Percentiles rank a stretch among this genome's conserved stretches.
Conservation (phyloP, 2,113 vertebrate genomes). For the Bubo blakistoni region DNA sequence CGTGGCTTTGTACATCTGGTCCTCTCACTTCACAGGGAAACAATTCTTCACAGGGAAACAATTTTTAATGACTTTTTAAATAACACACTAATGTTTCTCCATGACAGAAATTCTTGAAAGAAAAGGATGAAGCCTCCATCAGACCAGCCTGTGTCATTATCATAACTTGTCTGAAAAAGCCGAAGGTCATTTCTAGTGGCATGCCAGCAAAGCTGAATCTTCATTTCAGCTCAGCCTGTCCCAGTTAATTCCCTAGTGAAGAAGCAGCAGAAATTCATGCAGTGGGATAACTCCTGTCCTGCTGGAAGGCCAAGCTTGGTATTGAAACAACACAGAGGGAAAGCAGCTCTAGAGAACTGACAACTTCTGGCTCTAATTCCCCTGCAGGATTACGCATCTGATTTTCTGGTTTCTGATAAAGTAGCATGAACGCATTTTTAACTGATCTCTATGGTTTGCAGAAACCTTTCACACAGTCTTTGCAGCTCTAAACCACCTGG, state of each 20-base stretch:
- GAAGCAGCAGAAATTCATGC: not conserved
- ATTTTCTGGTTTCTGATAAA: not conserved
- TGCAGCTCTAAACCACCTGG: not conserved
- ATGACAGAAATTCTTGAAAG: not conserved
- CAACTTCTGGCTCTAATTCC: not conserved
- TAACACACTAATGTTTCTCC: not conserved
- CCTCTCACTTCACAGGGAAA: too few species aligned
- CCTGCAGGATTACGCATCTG: rapidly evolving
- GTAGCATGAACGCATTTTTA: not conserved
- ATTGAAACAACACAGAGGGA: not conserved
- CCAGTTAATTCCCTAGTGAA: not conserved
- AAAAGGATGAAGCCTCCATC: not conserved
- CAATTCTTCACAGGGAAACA: too few species aligned
- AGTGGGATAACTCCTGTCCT: not conserved
- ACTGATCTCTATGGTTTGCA: not conserved
- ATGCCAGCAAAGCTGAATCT: not conserved
- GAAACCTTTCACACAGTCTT: not conserved
- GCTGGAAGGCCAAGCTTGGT: not conserved
- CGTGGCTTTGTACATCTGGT: too few species aligned
- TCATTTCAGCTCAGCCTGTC: not conserved
- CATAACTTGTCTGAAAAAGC: not conserved
- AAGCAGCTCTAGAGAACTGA: not conserved
- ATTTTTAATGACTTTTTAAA: not conserved
- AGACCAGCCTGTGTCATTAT: not conserved
- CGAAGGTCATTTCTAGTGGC: not conserved